Evolutionary conservation across 2,113 vertebrate species (phyloP).

Genomic region (Tretioscincus oriximinensis): DNA sequence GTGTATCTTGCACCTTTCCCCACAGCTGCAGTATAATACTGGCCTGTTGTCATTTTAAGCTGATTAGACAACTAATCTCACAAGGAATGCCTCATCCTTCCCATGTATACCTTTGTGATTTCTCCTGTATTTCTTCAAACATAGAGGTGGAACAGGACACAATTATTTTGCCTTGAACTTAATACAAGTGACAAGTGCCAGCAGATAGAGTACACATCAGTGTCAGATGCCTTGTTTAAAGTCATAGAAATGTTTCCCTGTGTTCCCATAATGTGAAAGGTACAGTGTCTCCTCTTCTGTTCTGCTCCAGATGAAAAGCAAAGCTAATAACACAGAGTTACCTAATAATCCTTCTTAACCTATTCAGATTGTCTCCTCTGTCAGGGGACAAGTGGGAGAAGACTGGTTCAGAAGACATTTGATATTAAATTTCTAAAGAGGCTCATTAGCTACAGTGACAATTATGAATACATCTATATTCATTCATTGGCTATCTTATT

Average conservation of each 20-base stretch:
- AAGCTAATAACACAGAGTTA: neutral
- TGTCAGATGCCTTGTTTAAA: slow-evolving; percentile 52
- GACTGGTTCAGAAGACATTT: slow-evolving; percentile 9
- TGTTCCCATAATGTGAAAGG: slow-evolving; percentile 19
- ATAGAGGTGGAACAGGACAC: slow-evolving; percentile 51
- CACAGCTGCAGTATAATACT: neutral
- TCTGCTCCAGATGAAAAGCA: slow-evolving; percentile 45
- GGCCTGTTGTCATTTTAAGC: slow-evolving; percentile 32
- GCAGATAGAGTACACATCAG: slow-evolving; percentile 13
- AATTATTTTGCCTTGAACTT: slow-evolving; percentile 56
- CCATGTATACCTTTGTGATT: slow-evolving; percentile 45
- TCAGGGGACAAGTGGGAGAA: neutral
- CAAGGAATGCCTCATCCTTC: slow-evolving; percentile 27
- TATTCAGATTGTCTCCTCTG: neutral
- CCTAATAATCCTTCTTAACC: neutral
- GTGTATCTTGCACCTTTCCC: slow-evolving; percentile 16
- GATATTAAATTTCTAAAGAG: neutral
- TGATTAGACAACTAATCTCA: slow-evolving; percentile 46
- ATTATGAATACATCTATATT: neutral
- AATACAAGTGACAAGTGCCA: slow-evolving; percentile 50
- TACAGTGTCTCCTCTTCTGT: slow-evolving; percentile 35
- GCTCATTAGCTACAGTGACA: neutral
- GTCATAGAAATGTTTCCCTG: slow-evolving; percentile 41
- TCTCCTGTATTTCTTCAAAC: slow-evolving; percentile 51
- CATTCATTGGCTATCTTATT: neutral